Conservation (phyloP, 2,888 invertebrate species). For the Heteropelma amictum region DNA sequence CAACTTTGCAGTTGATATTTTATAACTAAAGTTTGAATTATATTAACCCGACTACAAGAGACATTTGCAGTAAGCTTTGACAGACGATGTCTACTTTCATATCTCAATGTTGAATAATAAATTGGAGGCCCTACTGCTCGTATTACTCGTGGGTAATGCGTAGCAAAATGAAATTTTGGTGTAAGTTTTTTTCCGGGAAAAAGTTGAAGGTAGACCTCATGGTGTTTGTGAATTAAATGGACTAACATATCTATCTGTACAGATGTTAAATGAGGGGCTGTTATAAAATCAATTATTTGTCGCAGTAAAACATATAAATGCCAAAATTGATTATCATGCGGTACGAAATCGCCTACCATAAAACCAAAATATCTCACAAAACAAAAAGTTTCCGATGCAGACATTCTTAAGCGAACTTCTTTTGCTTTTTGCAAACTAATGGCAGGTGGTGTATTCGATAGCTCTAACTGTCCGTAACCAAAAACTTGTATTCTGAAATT, state of each 20-base stretch:
- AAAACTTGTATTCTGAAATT: constrained; percentile 34
- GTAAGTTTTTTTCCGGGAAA: not conserved
- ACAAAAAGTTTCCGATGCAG: constrained; percentile 30
- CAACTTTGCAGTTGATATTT: constrained; percentile 1
- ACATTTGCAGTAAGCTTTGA: not conserved
- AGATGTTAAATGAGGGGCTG: not conserved
- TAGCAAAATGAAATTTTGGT: not conserved
- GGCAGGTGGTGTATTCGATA: constrained; percentile 11
- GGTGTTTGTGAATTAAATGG: constrained; percentile 4
- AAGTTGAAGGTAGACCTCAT: not conserved
- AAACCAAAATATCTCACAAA: constrained; percentile 24
- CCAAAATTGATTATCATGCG: constrained; percentile 28
- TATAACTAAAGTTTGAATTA: not conserved
- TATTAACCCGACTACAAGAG: not conserved
- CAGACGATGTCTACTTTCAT: constrained; percentile 2
- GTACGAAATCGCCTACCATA: constrained; percentile 43
- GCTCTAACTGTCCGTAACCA: constrained; percentile 29
- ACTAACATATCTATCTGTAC: constrained; percentile 4
- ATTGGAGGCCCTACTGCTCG: constrained; percentile 16
- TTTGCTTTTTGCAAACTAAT: constrained; percentile 10
- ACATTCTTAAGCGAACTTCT: constrained; percentile 31
- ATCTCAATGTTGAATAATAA: constrained; percentile 13
- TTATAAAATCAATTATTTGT: constrained; percentile 35
- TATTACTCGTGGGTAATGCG: constrained; percentile 8
- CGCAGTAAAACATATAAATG: constrained; percentile 30